Conservation (phyloP, 2,888 invertebrate species). For the Phania funesta region DNA sequence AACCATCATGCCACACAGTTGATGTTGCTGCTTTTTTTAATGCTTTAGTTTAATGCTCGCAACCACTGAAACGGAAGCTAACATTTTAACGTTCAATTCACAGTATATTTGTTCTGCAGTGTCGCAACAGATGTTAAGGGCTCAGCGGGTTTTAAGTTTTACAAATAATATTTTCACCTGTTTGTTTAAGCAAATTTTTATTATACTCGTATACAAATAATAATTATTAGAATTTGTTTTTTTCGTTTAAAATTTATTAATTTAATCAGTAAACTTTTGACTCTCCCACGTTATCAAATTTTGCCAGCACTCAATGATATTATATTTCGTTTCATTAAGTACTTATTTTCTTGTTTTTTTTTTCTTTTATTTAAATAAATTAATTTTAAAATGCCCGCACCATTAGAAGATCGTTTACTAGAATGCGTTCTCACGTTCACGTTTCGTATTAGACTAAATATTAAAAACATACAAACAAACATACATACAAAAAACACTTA, state of each 20-base stretch:
- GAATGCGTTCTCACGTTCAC: constrained; percentile 55
- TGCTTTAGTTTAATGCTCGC: neutral
- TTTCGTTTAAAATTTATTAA: too few species aligned
- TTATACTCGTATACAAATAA: too few species aligned
- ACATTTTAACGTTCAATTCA: neutral
- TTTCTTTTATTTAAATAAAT: neutral
- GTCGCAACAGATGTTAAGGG: neutral
- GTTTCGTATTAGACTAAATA: constrained; percentile 54
- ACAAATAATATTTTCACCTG: too few species aligned
- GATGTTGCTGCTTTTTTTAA: neutral
- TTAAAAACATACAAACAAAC: constrained; percentile 16
- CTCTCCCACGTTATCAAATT: neutral
- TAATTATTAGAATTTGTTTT: too few species aligned
- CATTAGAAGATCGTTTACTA: constrained; percentile 4
- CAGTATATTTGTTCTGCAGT: neutral
- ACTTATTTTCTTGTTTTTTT: neutral
- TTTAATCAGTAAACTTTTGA: too few species aligned
- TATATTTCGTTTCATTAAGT: neutral
- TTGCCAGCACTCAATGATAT: neutral
- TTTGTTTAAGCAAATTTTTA: too few species aligned
- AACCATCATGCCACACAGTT: constrained; percentile 1
- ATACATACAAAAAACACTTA: neutral
- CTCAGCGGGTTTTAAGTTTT: too few species aligned
- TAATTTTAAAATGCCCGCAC: neutral
- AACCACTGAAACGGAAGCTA: constrained; percentile 12